Evolutionary conservation across 2,113 vertebrate species (phyloP).

Genomic region (Hippocampus barbouri): DNA sequence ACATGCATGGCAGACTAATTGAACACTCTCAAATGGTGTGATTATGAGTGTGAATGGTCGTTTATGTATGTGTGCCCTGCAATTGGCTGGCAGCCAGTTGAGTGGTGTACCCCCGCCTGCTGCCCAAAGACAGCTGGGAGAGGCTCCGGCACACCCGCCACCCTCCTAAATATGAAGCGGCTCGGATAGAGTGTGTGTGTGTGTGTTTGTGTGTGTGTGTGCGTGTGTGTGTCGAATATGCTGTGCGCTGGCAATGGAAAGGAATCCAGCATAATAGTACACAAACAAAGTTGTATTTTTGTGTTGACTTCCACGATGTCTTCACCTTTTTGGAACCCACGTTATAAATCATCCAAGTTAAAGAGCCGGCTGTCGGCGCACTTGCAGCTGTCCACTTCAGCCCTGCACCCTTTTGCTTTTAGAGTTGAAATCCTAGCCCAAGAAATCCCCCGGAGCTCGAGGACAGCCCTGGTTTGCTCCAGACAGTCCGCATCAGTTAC

Average conservation of each 20-base stretch:
- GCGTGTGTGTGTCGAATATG: too few relatives aligned
- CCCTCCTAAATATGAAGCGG: too few relatives aligned
- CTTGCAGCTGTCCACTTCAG: slow-evolving; percentile 48
- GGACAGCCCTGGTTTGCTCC: slow-evolving; percentile 25
- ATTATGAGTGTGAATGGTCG: too few relatives aligned
- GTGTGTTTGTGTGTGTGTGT: too few relatives aligned
- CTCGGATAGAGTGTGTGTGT: too few relatives aligned
- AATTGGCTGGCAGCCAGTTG: too few relatives aligned
- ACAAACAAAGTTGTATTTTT: background rate
- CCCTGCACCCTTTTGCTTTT: slow-evolving; percentile 19
- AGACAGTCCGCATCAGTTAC: slow-evolving; percentile 11
- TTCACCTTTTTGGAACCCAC: background rate
- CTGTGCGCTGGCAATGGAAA: background rate
- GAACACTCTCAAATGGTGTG: too few relatives aligned
- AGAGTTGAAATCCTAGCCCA: slow-evolving; percentile 54
- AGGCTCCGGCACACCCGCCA: too few relatives aligned
- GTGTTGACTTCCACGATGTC: background rate
- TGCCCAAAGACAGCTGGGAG: too few relatives aligned
- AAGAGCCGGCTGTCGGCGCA: slow-evolving; percentile 25
- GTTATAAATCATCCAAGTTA: slow-evolving; percentile 18
- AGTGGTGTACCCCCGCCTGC: too few relatives aligned
- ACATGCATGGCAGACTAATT: too few relatives aligned
- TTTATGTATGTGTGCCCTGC: too few relatives aligned
- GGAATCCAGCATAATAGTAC: background rate
- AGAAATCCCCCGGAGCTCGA: slow-evolving; percentile 37